phyloP scores from a whole-genome alignment of 2,888 invertebrate genomes.

The Drosophila eohydei region DNA sequence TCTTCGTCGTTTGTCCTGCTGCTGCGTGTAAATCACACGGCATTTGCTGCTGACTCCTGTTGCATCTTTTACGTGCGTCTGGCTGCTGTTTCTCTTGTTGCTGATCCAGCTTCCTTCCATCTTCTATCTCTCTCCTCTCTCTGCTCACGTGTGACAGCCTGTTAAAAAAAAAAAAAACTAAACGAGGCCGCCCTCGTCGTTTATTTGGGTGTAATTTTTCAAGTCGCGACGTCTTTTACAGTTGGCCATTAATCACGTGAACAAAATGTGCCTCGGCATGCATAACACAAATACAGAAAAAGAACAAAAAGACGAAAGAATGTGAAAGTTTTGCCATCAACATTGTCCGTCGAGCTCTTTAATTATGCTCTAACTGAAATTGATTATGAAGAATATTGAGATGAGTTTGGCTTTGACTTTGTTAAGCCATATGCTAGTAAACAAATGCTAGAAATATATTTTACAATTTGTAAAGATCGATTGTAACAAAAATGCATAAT shows the following conservation, averaged over 20 bases:
- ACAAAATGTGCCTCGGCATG: conserved; percentile 69
- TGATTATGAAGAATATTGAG: neutral
- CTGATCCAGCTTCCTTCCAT: conserved; percentile 32
- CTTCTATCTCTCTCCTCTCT: neutral
- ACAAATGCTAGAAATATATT: too few species aligned
- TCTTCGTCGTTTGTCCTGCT: conserved; percentile 10
- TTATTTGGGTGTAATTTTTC: conserved; percentile 78
- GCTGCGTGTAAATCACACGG: conserved; percentile 77
- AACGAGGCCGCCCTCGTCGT: conserved; percentile 61
- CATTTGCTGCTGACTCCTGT: conserved; percentile 77
- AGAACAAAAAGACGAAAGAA: conserved; percentile 19
- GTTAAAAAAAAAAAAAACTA: conserved; percentile 60
- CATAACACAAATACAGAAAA: conserved; percentile 42
- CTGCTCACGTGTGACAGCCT: conserved; percentile 69
- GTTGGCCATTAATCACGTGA: conserved; percentile 72
- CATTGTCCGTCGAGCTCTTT: conserved; percentile 32
- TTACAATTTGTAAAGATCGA: too few species aligned
- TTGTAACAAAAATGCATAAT: too few species aligned
- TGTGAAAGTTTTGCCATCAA: conserved; percentile 44
- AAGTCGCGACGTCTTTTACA: conserved; percentile 79
- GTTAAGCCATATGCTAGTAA: too few species aligned
- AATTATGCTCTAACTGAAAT: conserved; percentile 53
- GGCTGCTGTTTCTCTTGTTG: conserved; percentile 29
- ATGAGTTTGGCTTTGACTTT: too few species aligned
- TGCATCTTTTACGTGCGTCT: conserved; percentile 76